Base-by-base conservation (phyloP, 2,888 invertebrate genomes). In the Ichneumoninae sp. region DNA sequence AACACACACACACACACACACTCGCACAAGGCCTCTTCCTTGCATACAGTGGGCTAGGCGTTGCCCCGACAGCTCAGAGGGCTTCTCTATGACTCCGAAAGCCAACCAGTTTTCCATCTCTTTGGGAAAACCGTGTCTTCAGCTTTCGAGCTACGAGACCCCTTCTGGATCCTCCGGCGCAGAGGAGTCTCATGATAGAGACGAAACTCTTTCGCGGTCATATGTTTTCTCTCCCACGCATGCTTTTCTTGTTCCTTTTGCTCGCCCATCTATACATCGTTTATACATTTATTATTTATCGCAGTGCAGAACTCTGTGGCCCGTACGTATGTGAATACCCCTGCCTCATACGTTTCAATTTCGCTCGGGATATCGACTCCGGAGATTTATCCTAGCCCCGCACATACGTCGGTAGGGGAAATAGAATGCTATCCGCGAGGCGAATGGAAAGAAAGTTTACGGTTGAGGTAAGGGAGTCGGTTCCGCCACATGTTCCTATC, bases 291-390 rank as follows among this genome's bases (percentile, higher is more conserved):
- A 33, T 60, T 79, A 83, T 83, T 74, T 68, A 79, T 68, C 74
- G 57, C 44, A 50, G n/a, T 6, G 26, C 19, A 16, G 26, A 57
- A 1, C 6, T 47, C 13, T n/a, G 50, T 69, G 44, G 30, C 60
- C 22, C 44, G 47, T 68, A 69, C 68, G 30, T 22, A 13, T 54
- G 7, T 33, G 68, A 33, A 65, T 33, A 57, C 16, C 16, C 19
- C 63, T 57, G 22, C 69, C 75, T 60, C 65, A n/a, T 83, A 33
- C 80, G 81, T 78, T 84, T 84, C 84, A 70, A 84, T 84, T 84
- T 81, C 65, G 65, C 74, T 69, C 81, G 54, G 84, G 81, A 84
- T 81, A 84, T 84, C 65, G 81, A 81, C 74, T 78, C 47, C 54
- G 26, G 74, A 63, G 84, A 84, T 84, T 84, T 84, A 81, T 84